These are phyloP conservation scores for Megaleporinus macrocephalus DNA, from an alignment of 2,113 vertebrate species.

Conservation along the genomic window DNA sequence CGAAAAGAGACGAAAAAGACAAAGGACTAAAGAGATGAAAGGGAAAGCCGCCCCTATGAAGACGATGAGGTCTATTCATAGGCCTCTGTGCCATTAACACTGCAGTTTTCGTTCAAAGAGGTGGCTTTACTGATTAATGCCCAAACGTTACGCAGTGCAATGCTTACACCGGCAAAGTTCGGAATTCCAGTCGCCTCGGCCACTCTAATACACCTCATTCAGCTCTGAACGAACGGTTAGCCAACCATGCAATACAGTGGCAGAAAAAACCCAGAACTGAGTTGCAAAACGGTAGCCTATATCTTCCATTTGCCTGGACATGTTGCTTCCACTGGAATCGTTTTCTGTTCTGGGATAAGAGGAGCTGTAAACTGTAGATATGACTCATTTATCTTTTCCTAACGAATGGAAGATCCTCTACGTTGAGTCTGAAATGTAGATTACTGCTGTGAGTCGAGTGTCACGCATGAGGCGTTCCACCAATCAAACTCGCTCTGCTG, in stretches of 20 bases:
- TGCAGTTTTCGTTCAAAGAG: constrained; percentile 20
- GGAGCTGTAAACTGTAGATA: not conserved
- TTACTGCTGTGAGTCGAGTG: not conserved
- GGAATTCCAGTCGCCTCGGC: no score
- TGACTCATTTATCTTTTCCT: not conserved
- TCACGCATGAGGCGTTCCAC: not conserved
- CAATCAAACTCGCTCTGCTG: not conserved
- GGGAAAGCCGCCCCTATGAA: constrained; percentile 31
- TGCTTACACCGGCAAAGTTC: not conserved
- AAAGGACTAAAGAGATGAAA: constrained; percentile 54
- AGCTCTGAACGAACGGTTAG: not conserved
- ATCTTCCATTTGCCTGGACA: not conserved
- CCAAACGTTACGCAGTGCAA: not conserved
- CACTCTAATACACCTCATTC: not conserved
- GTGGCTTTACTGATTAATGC: not conserved
- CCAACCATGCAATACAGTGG: not conserved
- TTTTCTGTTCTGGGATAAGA: not conserved
- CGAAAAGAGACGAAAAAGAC: constrained; percentile 38
- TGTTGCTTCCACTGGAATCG: not conserved
- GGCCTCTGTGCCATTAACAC: constrained; percentile 1
- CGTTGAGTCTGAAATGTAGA: not conserved
- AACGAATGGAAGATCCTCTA: not conserved
- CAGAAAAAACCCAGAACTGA: not conserved
- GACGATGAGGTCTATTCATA: constrained; percentile 12
- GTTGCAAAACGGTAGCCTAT: not conserved